phyloP scores from a whole-genome alignment of 1,140 invertebrate genomes.

The Mya arenaria region DNA sequence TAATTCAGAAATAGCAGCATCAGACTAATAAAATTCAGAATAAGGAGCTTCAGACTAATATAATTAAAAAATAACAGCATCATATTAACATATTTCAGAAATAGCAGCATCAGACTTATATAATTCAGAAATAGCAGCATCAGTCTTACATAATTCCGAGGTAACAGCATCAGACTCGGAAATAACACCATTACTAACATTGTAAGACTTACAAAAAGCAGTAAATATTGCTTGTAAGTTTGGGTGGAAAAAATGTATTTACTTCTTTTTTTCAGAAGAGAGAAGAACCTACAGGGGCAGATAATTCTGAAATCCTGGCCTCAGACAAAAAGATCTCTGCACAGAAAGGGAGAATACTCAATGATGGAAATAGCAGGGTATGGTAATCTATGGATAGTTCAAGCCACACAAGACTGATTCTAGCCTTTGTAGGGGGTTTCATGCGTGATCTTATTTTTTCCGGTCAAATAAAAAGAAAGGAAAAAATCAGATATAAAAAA shows the following conservation, averaged over 20 bases:
- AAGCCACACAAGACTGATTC: background rate
- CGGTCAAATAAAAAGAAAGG: slow-evolving; percentile 8
- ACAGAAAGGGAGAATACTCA: slow-evolving; percentile 11
- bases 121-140: too few relatives aligned
- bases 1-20: too few relatives aligned
- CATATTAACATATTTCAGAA: too few relatives aligned
- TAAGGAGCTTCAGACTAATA: too few relatives aligned
- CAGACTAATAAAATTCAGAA: too few relatives aligned
- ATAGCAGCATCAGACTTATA: too few relatives aligned
- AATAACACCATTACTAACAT: too few relatives aligned
- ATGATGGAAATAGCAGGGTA: slow-evolving; percentile 39
- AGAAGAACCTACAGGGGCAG: slow-evolving; percentile 72
- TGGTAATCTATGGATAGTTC: background rate
- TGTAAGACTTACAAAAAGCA: too few relatives aligned
- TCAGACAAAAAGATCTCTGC: background rate
- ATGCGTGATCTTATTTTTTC: background rate
- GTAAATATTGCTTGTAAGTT: background rate
- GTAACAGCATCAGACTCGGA: too few relatives aligned
- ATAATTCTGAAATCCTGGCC: slow-evolving; percentile 60
- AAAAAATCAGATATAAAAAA: background rate
- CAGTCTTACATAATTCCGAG: too few relatives aligned
- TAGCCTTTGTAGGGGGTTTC: too few relatives aligned
- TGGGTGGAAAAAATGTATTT: slow-evolving; percentile 1
- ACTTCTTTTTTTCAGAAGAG: slow-evolving; percentile 50
- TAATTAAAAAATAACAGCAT: too few relatives aligned